These are phyloP conservation scores for Syngnathus scovelli DNA, from an alignment of 2,113 vertebrate species.

Conservation along the genomic window DNA sequence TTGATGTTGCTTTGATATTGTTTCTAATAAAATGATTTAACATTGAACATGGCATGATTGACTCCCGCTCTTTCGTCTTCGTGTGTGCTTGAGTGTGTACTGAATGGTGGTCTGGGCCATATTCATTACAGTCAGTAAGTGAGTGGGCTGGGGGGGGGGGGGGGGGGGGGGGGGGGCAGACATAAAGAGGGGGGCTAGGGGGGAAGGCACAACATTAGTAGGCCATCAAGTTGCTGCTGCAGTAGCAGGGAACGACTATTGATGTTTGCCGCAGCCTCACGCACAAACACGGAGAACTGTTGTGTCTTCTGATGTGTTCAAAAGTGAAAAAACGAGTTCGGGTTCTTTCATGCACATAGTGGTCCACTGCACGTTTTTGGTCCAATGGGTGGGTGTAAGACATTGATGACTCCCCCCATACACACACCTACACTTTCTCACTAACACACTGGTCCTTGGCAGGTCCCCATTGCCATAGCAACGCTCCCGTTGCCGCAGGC, in stretches of 20 bases:
- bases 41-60: not conserved
- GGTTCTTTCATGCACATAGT: not conserved
- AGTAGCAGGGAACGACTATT: constrained; percentile 22
- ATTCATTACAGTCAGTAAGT: not conserved
- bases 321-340: not conserved
- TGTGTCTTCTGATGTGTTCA: not conserved
- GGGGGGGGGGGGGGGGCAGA: constrained; percentile 1
- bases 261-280: constrained; percentile 47
- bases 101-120: not conserved
- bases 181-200: constrained; percentile 6
- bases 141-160: constrained; percentile 11
- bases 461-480: constrained; percentile 58
- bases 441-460: constrained; percentile 46
- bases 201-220: constrained; percentile 51
- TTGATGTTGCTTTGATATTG: no score
- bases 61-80: not conserved
- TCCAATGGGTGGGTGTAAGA: constrained; percentile 20
- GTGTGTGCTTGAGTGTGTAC: not conserved
- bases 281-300: constrained; percentile 6
- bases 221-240: constrained; percentile 57
- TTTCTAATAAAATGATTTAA: no score
- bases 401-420: constrained; percentile 48
- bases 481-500: constrained; percentile 62
- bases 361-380: not conserved
- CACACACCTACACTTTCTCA: constrained; percentile 8